phyloP scores from a whole-genome alignment of 35 echinoderm and acorn worm species.

The Diadema setosum region DNA sequence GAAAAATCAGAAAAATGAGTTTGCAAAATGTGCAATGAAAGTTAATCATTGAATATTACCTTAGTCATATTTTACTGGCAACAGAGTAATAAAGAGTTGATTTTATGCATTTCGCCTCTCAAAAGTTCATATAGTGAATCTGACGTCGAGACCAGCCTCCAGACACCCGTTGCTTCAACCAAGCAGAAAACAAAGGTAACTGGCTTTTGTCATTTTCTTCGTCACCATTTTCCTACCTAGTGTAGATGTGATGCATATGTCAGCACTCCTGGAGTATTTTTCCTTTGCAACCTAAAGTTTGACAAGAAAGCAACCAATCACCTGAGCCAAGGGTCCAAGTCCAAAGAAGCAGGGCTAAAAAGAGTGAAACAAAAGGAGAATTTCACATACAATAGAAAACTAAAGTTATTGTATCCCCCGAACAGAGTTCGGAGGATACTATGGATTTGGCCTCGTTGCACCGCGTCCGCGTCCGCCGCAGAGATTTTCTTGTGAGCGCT shows the following conservation, averaged over 20 bases:
- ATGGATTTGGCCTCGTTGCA: no score
- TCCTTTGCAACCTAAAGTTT: neutral
- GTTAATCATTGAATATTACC: neutral
- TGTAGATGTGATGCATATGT: neutral
- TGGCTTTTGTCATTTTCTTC: neutral
- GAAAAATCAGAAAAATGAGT: neutral
- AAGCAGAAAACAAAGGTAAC: neutral
- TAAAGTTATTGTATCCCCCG: no score
- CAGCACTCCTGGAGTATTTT: neutral
- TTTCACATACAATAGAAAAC: no score
- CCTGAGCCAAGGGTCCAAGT: no score
- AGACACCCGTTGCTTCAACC: neutral
- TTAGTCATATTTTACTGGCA: neutral
- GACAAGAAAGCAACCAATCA: neutral
- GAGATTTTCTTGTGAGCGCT: no score
- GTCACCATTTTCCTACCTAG: neutral
- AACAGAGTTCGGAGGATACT: no score
- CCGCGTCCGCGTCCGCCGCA: no score
- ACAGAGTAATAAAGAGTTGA: neutral
- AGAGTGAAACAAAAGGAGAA: no score
- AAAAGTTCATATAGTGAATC: neutral
- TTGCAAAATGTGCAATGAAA: neutral
- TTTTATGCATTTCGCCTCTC: neutral
- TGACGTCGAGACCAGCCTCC: neutral
- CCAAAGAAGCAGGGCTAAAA: no score